Conservation (phyloP, 2,113 vertebrate species). For the Sphaerodactylus townsendi region DNA sequence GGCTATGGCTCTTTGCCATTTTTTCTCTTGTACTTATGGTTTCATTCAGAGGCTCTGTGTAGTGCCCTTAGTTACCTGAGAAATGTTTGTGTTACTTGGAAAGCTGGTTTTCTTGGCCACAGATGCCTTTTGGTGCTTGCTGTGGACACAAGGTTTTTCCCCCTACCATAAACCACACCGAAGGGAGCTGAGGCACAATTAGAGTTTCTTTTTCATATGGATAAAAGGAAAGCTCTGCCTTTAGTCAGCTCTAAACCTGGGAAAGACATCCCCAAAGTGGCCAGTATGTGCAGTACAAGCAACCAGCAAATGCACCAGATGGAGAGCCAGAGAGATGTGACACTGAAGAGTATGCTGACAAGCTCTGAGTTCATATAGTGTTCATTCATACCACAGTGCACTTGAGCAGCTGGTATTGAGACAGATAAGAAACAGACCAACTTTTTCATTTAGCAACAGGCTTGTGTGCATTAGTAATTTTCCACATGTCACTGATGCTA, state of each 20-base stretch:
- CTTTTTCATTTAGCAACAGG: neutral
- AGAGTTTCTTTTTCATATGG: neutral
- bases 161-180: neutral
- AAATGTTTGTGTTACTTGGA: neutral
- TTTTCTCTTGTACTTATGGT: neutral
- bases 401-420: slow-evolving; percentile 26
- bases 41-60: neutral
- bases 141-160: neutral
- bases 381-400: slow-evolving; percentile 24
- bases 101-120: neutral
- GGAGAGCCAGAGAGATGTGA: slow-evolving; percentile 36
- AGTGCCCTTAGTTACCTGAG: neutral
- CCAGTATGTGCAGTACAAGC: slow-evolving; percentile 11
- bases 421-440: rapidly evolving
- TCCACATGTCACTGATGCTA: neutral
- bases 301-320: slow-evolving; percentile 48
- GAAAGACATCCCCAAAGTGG: neutral
- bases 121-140: neutral
- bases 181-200: neutral
- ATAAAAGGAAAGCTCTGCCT: neutral
- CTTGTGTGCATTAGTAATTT: slow-evolving; percentile 6
- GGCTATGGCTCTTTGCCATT: neutral
- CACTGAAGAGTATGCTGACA: slow-evolving; percentile 44
- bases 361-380: slow-evolving; percentile 31
- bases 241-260: neutral